Evolutionary conservation across 2,113 vertebrate genomes (phyloP).

Genomic region (Percina caprodes): DNA sequence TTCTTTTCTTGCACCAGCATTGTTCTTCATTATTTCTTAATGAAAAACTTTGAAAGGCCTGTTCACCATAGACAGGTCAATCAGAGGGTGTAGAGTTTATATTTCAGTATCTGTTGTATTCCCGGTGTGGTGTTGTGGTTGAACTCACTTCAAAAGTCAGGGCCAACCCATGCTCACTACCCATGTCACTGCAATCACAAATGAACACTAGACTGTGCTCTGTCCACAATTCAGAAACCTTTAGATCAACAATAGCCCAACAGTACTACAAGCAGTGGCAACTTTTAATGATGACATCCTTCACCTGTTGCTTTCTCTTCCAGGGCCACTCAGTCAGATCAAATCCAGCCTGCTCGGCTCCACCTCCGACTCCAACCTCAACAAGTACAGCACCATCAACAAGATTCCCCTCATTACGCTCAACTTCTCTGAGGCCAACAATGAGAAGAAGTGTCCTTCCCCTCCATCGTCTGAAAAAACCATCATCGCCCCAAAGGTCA

Average conservation of each 20-base stretch:
- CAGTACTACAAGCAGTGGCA: not conserved
- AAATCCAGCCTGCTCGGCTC: constrained; percentile 97
- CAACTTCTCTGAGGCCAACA: constrained; percentile 97
- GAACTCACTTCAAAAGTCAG: constrained; percentile 50
- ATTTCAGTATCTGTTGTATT: constrained; percentile 60
- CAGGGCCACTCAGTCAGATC: constrained; percentile 98
- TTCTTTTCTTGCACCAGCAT: constrained; percentile 52
- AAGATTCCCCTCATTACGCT: constrained; percentile 98
- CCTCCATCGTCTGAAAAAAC: constrained; percentile 97
- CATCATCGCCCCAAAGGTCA: constrained; percentile 98
- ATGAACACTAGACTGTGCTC: constrained; percentile 15
- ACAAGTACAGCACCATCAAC: constrained; percentile 99
- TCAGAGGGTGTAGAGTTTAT: constrained; percentile 43
- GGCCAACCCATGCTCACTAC: constrained; percentile 52
- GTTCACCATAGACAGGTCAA: constrained; percentile 45
- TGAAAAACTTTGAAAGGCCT: constrained; percentile 62
- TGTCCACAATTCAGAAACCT: constrained; percentile 6
- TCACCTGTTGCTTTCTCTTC: constrained; percentile 32
- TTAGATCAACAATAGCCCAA: constrained; percentile 6
- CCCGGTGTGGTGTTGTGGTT: constrained; percentile 60
- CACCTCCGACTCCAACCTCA: constrained; percentile 98
- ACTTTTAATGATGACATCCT: not conserved
- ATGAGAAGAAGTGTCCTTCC: constrained; percentile 94
- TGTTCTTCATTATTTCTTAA: constrained; percentile 70
- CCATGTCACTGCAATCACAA: constrained; percentile 43